Evolutionary conservation across 2,888 invertebrate species (phyloP), one percentile per base, ranked within the genome.

Genomic region (Cheilosia grossa): DNA sequence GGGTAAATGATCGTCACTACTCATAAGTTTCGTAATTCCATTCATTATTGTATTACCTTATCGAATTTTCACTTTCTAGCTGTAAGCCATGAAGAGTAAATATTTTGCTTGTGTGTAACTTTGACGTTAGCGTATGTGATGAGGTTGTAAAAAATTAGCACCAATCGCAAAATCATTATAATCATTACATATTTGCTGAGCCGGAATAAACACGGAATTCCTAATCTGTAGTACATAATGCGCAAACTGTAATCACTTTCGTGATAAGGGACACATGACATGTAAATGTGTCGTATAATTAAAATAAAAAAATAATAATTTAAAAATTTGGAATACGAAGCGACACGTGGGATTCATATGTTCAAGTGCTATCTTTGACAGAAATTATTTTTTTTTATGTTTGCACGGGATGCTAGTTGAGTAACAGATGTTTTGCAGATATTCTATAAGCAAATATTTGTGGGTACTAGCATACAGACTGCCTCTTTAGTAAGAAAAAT

Each of bases 21-120:
- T 51, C 5, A 15, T 51, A 42, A 24, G 19, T 56, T 56, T 64
- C 47, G n/a, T 63, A 30, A 64, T 74, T 47, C 51, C 40, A 64
- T 72, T 72, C 51, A 79, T 72, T 58, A 58, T 24, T 56, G 44
- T 72, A 47, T 72, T 72, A 72, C 66, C 72, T 79, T 72, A 64
- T 72, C 79, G 37, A 72, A 33, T 66, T 72, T 78, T 75, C 75
- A 66, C 75, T 75, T 75, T 75, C 75, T 58, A 51, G 49, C 49
- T 75, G 66, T 66, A 66, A 42, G 58, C 24, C 30, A 64, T 21
- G 37, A 24, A 4, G 21, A 49, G 49, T 9, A 64, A 63, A 64
- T 37, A 37, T 47, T 9, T 64, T 24, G 17, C 27, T 27, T 0
- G 40, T 59, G 44, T 74, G 9, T 56, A n/a, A 27, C 24, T 56